These are phyloP conservation scores for Coregonus ussuriensis DNA, from an alignment of 2,797 vertebrate species.

Conservation along the genomic window DNA sequence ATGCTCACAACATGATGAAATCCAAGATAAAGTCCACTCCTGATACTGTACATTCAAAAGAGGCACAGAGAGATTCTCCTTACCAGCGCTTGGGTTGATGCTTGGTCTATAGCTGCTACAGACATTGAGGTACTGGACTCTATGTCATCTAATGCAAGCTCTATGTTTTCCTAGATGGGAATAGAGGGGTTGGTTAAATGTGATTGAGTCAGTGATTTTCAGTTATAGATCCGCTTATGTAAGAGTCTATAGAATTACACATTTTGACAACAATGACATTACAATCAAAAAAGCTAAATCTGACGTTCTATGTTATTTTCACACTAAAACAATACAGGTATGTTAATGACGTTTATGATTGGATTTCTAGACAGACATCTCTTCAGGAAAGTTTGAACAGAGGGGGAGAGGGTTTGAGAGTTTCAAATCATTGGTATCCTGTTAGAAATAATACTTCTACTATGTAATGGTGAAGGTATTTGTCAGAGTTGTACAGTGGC, in stretches of 20 bases:
- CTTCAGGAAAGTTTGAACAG: not conserved
- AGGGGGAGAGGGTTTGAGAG: not conserved
- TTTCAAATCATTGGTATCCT: not conserved
- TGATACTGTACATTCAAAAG: not conserved
- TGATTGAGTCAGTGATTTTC: slow-evolving; percentile 28
- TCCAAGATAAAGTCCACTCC: not conserved
- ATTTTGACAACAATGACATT: not conserved
- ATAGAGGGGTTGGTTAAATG: slow-evolving; percentile 63
- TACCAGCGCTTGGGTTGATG: slow-evolving; percentile 94
- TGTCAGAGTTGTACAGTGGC: not conserved
- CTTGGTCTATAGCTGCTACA: slow-evolving; percentile 90
- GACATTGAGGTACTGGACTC: slow-evolving; percentile 85
- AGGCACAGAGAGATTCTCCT: slow-evolving; percentile 53
- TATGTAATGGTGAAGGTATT: not conserved
- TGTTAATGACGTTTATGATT: slow-evolving; percentile 10
- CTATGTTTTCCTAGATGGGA: slow-evolving; percentile 92
- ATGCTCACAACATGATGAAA: not conserved
- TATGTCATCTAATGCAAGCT: slow-evolving; percentile 90
- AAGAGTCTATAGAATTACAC: not conserved
- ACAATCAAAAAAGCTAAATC: not conserved
- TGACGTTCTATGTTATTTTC: slow-evolving; percentile 7
- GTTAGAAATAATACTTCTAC: not conserved
- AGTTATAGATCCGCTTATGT: slow-evolving; percentile 48
- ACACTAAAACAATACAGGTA: not conserved
- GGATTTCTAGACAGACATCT: not conserved